phyloP scores from a whole-genome alignment of 2,797 vertebrate species.

The Etheostoma perlongum region DNA sequence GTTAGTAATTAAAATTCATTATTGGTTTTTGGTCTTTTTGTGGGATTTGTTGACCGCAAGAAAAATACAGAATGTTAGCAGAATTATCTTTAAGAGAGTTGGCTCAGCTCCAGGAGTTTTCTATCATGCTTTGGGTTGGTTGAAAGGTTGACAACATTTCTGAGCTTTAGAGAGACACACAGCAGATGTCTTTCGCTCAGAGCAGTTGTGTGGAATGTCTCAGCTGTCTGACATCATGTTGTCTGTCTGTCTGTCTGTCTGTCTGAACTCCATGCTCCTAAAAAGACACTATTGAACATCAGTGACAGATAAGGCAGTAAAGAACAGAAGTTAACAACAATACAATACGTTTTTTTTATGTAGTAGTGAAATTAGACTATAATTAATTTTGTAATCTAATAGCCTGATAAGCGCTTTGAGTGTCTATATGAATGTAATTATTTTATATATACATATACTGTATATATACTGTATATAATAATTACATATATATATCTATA shows the following conservation, averaged over 20 bases:
- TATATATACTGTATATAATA: no score
- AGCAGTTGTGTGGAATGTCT: constrained; percentile 62
- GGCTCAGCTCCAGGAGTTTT: constrained; percentile 5
- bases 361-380: no score
- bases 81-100: neutral
- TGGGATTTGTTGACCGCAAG: neutral
- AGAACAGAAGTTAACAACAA: neutral
- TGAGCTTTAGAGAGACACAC: neutral
- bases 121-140: constrained; percentile 23
- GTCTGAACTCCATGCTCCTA: neutral
- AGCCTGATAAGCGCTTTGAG: neutral
- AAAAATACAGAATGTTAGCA: neutral
- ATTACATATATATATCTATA: no score
- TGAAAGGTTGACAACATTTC: neutral
- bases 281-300: neutral
- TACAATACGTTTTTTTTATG: neutral
- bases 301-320: neutral
- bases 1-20: neutral
- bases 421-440: no score
- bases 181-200: constrained; percentile 24
- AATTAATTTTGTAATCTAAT: neutral
- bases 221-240: constrained; percentile 41
- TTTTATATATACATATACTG: no score
- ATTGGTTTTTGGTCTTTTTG: neutral
- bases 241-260: neutral